Conservation (phyloP, 2,797 vertebrate genomes). For the Streptopelia turtur region DNA sequence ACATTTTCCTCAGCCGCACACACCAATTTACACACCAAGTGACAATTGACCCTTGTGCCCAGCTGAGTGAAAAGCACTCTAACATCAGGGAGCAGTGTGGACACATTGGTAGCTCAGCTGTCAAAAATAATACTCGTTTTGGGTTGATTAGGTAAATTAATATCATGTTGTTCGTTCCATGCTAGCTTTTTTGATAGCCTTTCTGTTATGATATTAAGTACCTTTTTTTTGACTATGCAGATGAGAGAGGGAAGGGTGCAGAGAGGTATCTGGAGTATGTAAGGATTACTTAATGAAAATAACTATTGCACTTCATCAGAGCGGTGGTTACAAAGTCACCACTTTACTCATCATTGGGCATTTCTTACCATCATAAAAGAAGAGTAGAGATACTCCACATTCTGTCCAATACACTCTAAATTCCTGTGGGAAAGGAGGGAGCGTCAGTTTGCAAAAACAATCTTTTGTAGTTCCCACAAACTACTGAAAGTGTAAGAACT, state of each 20-base stretch:
- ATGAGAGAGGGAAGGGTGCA: background rate
- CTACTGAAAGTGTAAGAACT: background rate
- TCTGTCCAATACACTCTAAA: conserved; percentile 75
- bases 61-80: background rate
- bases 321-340: background rate
- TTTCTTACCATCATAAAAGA: conserved; percentile 76
- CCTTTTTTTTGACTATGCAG: background rate
- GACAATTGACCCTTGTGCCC: background rate
- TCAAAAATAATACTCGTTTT: background rate
- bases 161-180: background rate
- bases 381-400: conserved; percentile 75
- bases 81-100: background rate
- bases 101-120: background rate
- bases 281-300: background rate
- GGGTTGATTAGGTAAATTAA: background rate
- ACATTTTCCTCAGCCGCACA: background rate
- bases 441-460: background rate
- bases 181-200: background rate
- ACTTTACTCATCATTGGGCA: conserved; percentile 67
- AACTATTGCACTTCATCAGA: background rate
- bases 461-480: background rate
- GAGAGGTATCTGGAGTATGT: background rate
- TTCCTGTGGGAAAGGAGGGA: conserved; percentile 61
- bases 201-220: background rate
- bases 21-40: background rate